Percentiles rank a stretch among this genome's conserved stretches.
Evolutionary conservation across 2,797 vertebrate species (phyloP).

Genomic region (Sebastes minor): DNA sequence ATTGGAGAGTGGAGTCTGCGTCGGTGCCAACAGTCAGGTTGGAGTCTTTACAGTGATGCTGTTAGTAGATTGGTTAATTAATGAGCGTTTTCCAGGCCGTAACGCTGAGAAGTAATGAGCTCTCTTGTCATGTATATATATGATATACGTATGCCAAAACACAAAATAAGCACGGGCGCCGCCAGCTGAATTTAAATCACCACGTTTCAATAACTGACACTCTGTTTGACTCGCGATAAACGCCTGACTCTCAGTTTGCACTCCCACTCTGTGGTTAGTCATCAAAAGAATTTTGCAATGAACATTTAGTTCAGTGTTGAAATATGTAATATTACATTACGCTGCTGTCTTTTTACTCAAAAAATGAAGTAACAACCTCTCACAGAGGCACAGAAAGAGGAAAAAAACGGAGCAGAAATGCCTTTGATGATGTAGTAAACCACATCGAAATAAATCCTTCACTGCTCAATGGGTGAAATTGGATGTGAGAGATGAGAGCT

Average conservation of each 20-base stretch:
- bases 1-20: slow-evolving; percentile 12
- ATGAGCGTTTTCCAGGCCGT: slow-evolving; percentile 6
- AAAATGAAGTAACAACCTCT: not conserved
- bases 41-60: slow-evolving; percentile 40
- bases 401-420: slow-evolving; percentile 4
- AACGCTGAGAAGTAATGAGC: slow-evolving; percentile 2
- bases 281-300: not conserved
- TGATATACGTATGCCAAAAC: not conserved
- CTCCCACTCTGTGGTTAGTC: not conserved
- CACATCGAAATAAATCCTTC: slow-evolving; percentile 33
- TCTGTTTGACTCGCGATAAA: not conserved
- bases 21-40: slow-evolving; percentile 23
- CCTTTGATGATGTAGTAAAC: slow-evolving; percentile 29
- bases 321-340: slow-evolving; percentile 4
- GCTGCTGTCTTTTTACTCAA: slow-evolving; percentile 3
- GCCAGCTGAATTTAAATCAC: not conserved
- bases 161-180: not conserved
- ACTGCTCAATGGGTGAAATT: not conserved
- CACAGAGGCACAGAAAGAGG: not conserved
- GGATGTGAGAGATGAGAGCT: slow-evolving; percentile 8
- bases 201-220: not conserved
- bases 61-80: slow-evolving; percentile 29
- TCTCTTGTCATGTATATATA: slow-evolving; percentile 3
- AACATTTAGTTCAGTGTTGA: slow-evolving; percentile 16
- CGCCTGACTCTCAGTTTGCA: not conserved